Percentiles rank a stretch among this genome's conserved stretches.
Conservation (phyloP, 2,797 vertebrate genomes). For the Echiichthys vipera region DNA sequence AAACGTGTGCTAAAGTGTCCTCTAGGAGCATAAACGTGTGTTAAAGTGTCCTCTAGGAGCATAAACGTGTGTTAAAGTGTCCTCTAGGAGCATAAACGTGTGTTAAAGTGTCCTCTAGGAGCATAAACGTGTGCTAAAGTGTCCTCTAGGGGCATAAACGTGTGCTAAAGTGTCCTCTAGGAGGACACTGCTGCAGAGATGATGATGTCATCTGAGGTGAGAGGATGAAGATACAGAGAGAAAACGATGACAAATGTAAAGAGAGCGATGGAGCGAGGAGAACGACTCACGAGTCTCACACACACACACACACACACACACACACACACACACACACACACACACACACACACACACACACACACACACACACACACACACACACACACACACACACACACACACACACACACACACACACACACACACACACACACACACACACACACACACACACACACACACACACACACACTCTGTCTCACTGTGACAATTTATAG, state of each 20-base stretch:
- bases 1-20: too few relatives aligned
- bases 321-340: not conserved
- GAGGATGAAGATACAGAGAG: conserved; percentile 11
- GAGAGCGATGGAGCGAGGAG: not conserved
- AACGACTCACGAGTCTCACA: not conserved
- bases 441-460: not conserved
- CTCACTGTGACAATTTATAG: too few relatives aligned
- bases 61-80: too few relatives aligned
- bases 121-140: too few relatives aligned
- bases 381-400: conserved; percentile 11
- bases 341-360: not conserved
- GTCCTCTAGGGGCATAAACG: too few relatives aligned
- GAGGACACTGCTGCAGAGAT: too few relatives aligned
- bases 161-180: too few relatives aligned
- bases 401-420: not conserved
- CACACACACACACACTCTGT: not conserved
- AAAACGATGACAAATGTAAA: conserved; percentile 12
- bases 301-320: not conserved
- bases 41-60: too few relatives aligned
- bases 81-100: too few relatives aligned
- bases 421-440: not conserved
- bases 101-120: too few relatives aligned
- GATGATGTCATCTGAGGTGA: not conserved
- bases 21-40: too few relatives aligned
- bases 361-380: not conserved